Percentiles rank a stretch among this genome's conserved stretches.
Evolutionary conservation across 2,888 invertebrate species (phyloP).

Genomic region (Limnephilus auricula): DNA sequence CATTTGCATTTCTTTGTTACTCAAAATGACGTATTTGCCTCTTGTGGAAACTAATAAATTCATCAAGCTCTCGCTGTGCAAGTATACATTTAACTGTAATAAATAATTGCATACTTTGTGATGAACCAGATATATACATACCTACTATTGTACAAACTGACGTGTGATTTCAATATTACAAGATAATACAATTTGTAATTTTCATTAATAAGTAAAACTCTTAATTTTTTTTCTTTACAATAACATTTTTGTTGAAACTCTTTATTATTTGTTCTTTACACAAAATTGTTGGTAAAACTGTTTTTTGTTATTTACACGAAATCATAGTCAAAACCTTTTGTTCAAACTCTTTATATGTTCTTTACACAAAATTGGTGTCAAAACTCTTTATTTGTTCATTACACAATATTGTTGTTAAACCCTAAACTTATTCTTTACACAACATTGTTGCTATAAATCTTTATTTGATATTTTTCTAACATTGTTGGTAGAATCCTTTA

Average conservation of each 20-base stretch:
- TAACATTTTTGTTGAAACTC: background rate
- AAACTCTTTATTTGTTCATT: background rate
- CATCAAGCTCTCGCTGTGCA: background rate
- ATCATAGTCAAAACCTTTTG: too few relatives aligned
- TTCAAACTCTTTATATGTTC: background rate
- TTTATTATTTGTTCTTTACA: background rate
- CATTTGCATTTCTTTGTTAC: background rate
- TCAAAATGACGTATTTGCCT: background rate
- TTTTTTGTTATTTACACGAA: background rate
- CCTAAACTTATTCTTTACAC: background rate
- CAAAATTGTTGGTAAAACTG: too few relatives aligned
- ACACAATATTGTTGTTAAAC: background rate
- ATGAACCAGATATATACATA: background rate
- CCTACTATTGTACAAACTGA: background rate
- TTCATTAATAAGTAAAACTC: background rate
- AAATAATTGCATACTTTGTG: background rate
- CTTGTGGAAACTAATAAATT: constrained; percentile 2
- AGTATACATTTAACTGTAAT: background rate
- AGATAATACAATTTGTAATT: background rate
- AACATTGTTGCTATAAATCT: background rate
- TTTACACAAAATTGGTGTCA: background rate
- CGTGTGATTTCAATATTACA: background rate
- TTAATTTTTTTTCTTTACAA: background rate
- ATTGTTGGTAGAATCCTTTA: too few relatives aligned
- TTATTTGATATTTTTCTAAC: background rate